A percentile compares a stretch with the other conserved stretches of the same genome.
phyloP scores from a whole-genome alignment of 2,113 vertebrate genomes.

The Platichthys flesus region DNA sequence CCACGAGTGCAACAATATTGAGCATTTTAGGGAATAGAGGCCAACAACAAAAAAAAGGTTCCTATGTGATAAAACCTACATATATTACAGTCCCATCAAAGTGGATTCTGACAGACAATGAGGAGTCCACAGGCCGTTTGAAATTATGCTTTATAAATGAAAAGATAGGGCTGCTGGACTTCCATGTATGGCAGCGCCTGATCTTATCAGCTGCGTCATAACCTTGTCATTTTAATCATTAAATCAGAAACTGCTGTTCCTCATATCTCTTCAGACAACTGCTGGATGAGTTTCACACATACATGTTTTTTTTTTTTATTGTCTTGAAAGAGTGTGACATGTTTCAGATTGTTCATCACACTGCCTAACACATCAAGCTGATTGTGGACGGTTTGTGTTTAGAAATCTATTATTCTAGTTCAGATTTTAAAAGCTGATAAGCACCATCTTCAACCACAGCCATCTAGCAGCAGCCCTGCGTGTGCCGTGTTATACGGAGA shows the following conservation, averaged over 20 bases:
- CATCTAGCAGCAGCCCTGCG: constrained; percentile 15
- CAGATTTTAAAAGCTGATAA: background rate
- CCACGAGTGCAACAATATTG: background rate
- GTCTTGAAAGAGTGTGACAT: background rate
- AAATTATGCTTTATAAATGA: constrained; percentile 15
- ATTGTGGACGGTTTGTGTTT: constrained; percentile 14
- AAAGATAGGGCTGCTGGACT: constrained; percentile 17
- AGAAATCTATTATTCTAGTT: constrained; percentile 35
- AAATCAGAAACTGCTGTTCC: background rate
- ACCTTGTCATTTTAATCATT: constrained; percentile 16
- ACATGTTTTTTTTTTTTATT: background rate
- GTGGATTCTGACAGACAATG: background rate
- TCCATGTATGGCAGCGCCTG: constrained; percentile 28
- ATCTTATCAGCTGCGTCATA: constrained; percentile 33
- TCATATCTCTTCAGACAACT: background rate
- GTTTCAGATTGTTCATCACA: too few relatives aligned
- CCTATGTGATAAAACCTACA: too few relatives aligned
- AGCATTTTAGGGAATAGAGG: background rate
- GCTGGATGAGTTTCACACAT: background rate
- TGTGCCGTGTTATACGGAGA: background rate
- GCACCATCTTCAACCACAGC: constrained; percentile 13
- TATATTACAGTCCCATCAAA: too few relatives aligned
- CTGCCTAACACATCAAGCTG: too few relatives aligned
- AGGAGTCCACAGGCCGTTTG: background rate
- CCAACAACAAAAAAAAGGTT: background rate